Base-by-base conservation (phyloP, 2,888 invertebrate species). In the Dusona sp. region DNA sequence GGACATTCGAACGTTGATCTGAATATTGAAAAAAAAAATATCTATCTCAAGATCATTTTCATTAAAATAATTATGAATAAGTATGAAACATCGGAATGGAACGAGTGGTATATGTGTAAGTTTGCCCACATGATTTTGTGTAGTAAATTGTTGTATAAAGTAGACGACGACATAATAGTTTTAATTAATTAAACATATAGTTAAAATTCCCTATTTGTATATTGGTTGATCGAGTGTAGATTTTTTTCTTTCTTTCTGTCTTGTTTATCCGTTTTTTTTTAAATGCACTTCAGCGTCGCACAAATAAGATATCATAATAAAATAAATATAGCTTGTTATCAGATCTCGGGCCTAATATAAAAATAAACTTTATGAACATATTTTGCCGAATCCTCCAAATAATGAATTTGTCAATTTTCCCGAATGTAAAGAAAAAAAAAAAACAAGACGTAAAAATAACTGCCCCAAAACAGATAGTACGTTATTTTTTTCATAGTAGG, bases 121-220 rank as follows among this genome's bases (percentile, higher is more conserved):
- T 90, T 90, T 87, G 87, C 88, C 87, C 88, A 88, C 89, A 88
- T 89, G 84, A 82, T 25, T 65, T 87, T 88, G 88, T 89, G 89
- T 91, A 92, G 90, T 91, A 88, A 92, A 90, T 48, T 91, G 91
- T 91, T 92, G 92, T 92, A 92, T 91, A 92, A 92, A 92, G 88
- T 92, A 92, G 90, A 77, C 88, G 90, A 91, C 90, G 90, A 89
- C 84, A 84, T 79, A 90, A 89, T 91, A 90, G 90, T 90, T 91
- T 91, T 90, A 90, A 89, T 87, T 68, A 48, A 87, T 80, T 42
- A 87, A 87, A 79, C 80, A 83, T 88, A 90, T 89, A 86, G 84
- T 86, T 89, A 87, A 88, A 89, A 90, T 88, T 90, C 89, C 87
- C 87, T 90, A 89, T 91, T 88, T 91, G 90, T 91, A 91, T 88